phyloP scores from a whole-genome alignment of 1,140 invertebrate species.

The Saccostrea cuccullata region DNA sequence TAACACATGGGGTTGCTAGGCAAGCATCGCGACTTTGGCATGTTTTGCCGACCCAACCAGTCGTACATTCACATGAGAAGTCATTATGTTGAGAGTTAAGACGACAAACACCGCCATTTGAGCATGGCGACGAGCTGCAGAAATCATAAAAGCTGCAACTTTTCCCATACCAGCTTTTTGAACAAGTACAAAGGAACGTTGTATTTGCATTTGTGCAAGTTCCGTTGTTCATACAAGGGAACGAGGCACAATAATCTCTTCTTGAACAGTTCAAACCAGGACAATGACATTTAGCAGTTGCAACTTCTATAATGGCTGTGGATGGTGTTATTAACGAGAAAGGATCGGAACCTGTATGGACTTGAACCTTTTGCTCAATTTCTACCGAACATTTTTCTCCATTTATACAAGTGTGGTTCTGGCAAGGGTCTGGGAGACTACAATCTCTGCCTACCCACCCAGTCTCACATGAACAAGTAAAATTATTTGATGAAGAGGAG shows the following conservation, averaged over 20 bases:
- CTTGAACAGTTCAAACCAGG: slow-evolving; percentile 42
- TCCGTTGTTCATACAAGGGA: slow-evolving; percentile 65
- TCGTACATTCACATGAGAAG: slow-evolving; percentile 86
- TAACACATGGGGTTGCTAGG: background rate
- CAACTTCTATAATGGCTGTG: background rate
- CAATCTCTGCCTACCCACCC: background rate
- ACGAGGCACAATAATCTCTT: slow-evolving; percentile 50
- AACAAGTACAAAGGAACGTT: slow-evolving; percentile 67
- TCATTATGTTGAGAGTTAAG: slow-evolving; percentile 68
- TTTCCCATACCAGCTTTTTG: slow-evolving; percentile 66
- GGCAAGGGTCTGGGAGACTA: background rate
- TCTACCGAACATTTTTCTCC: slow-evolving; percentile 39
- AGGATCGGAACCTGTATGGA: background rate
- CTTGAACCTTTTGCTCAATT: background rate
- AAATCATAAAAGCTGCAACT: slow-evolving; percentile 71
- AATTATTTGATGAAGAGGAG: background rate
- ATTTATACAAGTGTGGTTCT: slow-evolving; percentile 36
- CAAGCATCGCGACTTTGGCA: slow-evolving; percentile 90
- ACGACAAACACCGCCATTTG: slow-evolving; percentile 94
- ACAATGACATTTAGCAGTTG: slow-evolving; percentile 42
- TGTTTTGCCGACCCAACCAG: slow-evolving; percentile 93
- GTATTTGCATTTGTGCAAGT: slow-evolving; percentile 59
- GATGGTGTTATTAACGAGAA: background rate
- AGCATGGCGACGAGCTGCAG: slow-evolving; percentile 81
- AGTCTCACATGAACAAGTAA: background rate